Evolutionary conservation across 2,797 vertebrate genomes (phyloP).

Genomic region (Pipistrellus pipistrellus): DNA sequence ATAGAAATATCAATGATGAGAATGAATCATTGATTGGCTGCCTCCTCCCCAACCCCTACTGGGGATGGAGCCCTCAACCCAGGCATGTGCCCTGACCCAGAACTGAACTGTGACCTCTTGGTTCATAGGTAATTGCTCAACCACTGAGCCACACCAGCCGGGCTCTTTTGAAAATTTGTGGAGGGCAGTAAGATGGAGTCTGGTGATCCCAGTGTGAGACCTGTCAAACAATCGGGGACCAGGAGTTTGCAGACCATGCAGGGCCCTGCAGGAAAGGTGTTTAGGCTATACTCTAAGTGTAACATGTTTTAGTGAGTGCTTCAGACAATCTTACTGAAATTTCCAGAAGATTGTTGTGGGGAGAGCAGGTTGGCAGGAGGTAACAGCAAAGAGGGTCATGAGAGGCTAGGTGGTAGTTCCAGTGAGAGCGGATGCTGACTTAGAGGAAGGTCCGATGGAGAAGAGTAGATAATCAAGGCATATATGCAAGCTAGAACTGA

Average conservation of each 20-base stretch:
- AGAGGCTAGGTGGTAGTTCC: background rate
- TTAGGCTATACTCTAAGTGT: background rate
- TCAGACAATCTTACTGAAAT: background rate
- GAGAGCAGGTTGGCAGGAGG: background rate
- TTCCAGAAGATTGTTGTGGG: background rate
- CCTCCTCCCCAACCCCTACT: too few relatives aligned
- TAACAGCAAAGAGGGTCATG: background rate
- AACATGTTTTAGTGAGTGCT: background rate
- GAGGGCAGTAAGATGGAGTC: background rate
- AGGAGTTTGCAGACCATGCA: background rate
- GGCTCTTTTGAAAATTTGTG: background rate
- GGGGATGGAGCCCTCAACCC: too few relatives aligned
- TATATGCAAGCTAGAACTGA: background rate
- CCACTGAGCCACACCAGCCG: too few relatives aligned
- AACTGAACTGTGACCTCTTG: too few relatives aligned
- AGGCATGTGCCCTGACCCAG: too few relatives aligned
- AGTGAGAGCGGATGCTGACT: background rate
- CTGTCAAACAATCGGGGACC: accelerated
- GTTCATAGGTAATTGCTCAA: too few relatives aligned
- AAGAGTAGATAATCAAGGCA: background rate
- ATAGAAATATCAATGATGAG: too few relatives aligned
- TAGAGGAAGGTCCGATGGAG: background rate
- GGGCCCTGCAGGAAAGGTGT: background rate
- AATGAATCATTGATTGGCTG: too few relatives aligned
- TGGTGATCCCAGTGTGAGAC: background rate